phyloP scores from a whole-genome alignment of 1,140 invertebrate genomes.

The Bombus sylvicola region DNA sequence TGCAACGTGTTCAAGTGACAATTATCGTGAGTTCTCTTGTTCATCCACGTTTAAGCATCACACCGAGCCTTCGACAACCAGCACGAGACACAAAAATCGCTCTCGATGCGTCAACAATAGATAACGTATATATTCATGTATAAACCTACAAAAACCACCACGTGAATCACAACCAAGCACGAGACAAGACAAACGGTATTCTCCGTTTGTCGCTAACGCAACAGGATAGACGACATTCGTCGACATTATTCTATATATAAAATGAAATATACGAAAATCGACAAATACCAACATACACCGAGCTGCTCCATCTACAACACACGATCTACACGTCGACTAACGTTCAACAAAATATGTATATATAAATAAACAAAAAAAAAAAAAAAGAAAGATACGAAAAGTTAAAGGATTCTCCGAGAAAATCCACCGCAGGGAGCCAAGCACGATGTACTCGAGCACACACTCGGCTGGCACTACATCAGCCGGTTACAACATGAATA shows the following conservation, averaged over 20 bases:
- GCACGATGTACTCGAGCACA: neutral
- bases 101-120: neutral
- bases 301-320: slow-evolving; percentile 9
- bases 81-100: slow-evolving; percentile 25
- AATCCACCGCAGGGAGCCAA: neutral
- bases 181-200: slow-evolving; percentile 14
- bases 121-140: neutral
- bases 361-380: neutral
- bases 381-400: neutral
- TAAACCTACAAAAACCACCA: slow-evolving; percentile 19
- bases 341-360: neutral
- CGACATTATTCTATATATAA: neutral
- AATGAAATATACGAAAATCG: neutral
- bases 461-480: neutral
- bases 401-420: slow-evolving; percentile 15
- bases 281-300: neutral
- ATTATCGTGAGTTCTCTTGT: slow-evolving; percentile 27
- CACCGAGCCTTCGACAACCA: slow-evolving; percentile 12
- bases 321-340: slow-evolving; percentile 13
- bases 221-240: neutral
- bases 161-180: slow-evolving; percentile 34
- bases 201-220: neutral
- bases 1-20: slow-evolving; percentile 25
- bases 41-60: slow-evolving; percentile 22
- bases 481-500: slow-evolving; percentile 26